phyloP scores from a whole-genome alignment of 2,888 invertebrate genomes.

The Eupithecia centaureata region DNA sequence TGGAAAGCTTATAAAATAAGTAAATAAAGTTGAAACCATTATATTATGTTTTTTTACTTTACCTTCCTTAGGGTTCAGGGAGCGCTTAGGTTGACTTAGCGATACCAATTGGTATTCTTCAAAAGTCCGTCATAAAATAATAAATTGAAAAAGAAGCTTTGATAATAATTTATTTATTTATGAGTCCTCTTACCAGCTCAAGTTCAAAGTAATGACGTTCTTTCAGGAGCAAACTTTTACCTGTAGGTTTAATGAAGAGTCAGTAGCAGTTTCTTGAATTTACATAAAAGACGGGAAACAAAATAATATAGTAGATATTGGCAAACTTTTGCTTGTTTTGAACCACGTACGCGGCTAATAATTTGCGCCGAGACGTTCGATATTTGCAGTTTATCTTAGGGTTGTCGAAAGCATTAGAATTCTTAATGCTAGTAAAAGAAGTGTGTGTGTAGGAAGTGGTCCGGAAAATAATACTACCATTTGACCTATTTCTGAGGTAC shows the following conservation, averaged over 20 bases:
- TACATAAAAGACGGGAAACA: conserved; percentile 62
- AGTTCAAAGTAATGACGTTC: conserved; percentile 31
- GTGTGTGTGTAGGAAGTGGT: not conserved
- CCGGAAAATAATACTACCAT: not conserved
- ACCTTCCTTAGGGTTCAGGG: conserved; percentile 29
- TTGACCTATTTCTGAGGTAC: not conserved
- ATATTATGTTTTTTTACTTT: conserved; percentile 57
- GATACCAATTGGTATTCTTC: conserved; percentile 1
- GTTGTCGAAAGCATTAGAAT: conserved; percentile 42
- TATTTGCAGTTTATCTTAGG: conserved; percentile 58
- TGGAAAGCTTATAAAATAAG: no score
- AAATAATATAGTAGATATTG: conserved; percentile 71
- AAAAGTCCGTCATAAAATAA: not conserved
- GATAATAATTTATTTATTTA: conserved; percentile 10
- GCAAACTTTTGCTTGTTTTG: conserved; percentile 69
- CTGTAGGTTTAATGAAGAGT: conserved; percentile 32
- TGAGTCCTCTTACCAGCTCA: conserved; percentile 6
- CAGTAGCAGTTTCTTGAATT: conserved; percentile 56
- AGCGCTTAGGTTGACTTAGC: not conserved
- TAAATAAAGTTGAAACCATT: no score
- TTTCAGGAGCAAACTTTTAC: conserved; percentile 26
- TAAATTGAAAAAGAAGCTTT: not conserved
- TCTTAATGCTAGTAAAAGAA: no score
- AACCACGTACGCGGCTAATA: conserved; percentile 61
- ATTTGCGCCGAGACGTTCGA: conserved; percentile 60